Evolutionary conservation across 1,140 invertebrate species (phyloP).

Genomic region (Ridgeia piscesae): DNA sequence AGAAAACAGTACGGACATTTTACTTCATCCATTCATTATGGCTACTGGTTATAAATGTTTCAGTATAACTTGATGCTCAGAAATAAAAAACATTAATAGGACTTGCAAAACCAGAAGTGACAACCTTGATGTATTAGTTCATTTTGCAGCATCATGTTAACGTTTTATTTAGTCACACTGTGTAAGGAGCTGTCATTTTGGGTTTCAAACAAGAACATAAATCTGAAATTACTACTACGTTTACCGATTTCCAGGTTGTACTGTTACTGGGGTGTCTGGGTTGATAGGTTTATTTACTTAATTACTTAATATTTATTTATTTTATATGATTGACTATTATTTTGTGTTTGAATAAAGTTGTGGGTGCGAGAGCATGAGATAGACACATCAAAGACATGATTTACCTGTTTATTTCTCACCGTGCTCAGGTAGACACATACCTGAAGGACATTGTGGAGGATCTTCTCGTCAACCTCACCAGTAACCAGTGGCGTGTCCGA

Average conservation of each 20-base stretch:
- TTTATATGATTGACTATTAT: too few relatives aligned
- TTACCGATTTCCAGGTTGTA: not conserved
- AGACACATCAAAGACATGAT: too few relatives aligned
- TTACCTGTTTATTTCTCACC: not conserved
- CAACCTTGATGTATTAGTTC: not conserved
- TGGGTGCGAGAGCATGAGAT: too few relatives aligned
- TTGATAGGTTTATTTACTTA: not conserved
- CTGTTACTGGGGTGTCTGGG: not conserved
- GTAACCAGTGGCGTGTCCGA: constrained; percentile 81
- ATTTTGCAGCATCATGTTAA: not conserved
- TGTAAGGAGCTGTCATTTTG: not conserved
- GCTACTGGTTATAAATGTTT: not conserved
- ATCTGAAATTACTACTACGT: not conserved
- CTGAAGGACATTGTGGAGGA: constrained; percentile 84
- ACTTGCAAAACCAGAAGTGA: too few relatives aligned
- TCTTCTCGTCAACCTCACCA: constrained; percentile 77
- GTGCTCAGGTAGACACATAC: constrained; percentile 76
- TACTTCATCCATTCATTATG: not conserved
- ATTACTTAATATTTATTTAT: too few relatives aligned
- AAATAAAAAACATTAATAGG: not conserved
- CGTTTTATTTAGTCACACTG: not conserved
- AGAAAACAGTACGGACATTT: constrained; percentile 68
- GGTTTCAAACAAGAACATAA: not conserved
- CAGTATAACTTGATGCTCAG: not conserved
- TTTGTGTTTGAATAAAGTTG: too few relatives aligned